Evolutionary conservation across 1,140 invertebrate genomes (phyloP).

Genomic region (Lordiphosa mommai): DNA sequence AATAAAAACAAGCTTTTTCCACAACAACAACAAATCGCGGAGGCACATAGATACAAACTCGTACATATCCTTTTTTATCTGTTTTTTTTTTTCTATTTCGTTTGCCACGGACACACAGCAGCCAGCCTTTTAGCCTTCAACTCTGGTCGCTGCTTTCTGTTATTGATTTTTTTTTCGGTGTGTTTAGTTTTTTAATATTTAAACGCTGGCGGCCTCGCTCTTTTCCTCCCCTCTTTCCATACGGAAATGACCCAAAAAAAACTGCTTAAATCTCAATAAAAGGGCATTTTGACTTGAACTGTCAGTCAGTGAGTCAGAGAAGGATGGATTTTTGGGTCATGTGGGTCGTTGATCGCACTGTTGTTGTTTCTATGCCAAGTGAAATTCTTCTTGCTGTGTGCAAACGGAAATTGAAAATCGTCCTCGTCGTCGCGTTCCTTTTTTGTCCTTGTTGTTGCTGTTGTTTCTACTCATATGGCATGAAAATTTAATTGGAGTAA

Average conservation of each 20-base stretch:
- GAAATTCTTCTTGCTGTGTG: constrained; percentile 58
- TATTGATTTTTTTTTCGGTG: constrained; percentile 54
- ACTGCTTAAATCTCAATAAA: constrained; percentile 67
- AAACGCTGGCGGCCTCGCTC: constrained; percentile 20
- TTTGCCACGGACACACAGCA: constrained; percentile 11
- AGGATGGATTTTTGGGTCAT: constrained; percentile 33
- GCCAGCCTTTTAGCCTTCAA: constrained; percentile 53
- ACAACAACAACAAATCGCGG: constrained; percentile 4
- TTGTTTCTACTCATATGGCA: constrained; percentile 64
- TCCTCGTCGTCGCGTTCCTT: constrained; percentile 40
- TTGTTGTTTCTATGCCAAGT: constrained; percentile 31
- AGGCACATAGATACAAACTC: no score
- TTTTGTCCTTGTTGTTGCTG: constrained; percentile 37
- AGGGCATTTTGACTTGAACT: constrained; percentile 63
- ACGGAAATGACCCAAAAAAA: constrained; percentile 69
- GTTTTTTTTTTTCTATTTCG: constrained; percentile 12
- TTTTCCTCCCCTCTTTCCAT: constrained; percentile 11
- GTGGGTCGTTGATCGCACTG: constrained; percentile 37
- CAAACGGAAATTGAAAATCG: constrained; percentile 70
- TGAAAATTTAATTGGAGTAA: constrained; percentile 75
- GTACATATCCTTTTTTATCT: constrained; percentile 23
- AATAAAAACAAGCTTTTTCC: constrained; percentile 43
- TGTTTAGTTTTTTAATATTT: constrained; percentile 65
- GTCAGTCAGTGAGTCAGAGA: constrained; percentile 44
- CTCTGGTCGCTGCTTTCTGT: constrained; percentile 45